Conservation (phyloP, 2,113 vertebrate species). For the Anarrhichthys ocellatus region DNA sequence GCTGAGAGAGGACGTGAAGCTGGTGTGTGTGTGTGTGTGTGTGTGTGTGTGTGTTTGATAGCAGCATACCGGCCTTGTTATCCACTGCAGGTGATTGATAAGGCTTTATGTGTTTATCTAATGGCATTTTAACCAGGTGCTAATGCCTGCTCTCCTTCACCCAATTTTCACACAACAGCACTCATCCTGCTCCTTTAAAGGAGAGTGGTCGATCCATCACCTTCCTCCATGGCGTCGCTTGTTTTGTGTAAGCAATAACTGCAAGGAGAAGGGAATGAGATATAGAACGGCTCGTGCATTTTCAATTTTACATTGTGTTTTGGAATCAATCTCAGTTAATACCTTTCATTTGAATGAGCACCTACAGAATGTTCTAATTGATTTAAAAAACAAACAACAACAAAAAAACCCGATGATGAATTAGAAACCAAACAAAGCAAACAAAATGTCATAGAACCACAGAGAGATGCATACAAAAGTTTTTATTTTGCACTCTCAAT, state of each 20-base stretch:
- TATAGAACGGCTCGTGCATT: not conserved
- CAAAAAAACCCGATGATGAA: not conserved
- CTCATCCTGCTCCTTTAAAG: not conserved
- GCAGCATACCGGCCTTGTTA: not conserved
- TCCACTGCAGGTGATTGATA: constrained; percentile 30
- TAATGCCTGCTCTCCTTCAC: not conserved
- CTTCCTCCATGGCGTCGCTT: not conserved
- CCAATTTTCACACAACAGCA: not conserved
- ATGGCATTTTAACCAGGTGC: constrained; percentile 19
- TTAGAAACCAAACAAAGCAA: not conserved
- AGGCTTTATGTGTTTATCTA: constrained; percentile 14
- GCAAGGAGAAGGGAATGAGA: not conserved
- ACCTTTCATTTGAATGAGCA: not conserved
- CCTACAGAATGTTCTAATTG: not conserved
- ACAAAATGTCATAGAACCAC: no score
- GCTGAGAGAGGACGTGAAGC: not conserved
- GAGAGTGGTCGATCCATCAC: constrained; percentile 6
- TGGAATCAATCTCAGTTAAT: not conserved
- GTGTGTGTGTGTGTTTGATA: constrained; percentile 4
- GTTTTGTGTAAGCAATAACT: not conserved
- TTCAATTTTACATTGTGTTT: not conserved
- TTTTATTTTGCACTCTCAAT: not conserved
- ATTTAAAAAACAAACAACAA: not conserved
- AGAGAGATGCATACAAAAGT: not conserved
- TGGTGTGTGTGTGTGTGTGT: constrained; percentile 6